Evolutionary conservation across 2,113 vertebrate genomes (phyloP).

Genomic region (Heliornis fulica): DNA sequence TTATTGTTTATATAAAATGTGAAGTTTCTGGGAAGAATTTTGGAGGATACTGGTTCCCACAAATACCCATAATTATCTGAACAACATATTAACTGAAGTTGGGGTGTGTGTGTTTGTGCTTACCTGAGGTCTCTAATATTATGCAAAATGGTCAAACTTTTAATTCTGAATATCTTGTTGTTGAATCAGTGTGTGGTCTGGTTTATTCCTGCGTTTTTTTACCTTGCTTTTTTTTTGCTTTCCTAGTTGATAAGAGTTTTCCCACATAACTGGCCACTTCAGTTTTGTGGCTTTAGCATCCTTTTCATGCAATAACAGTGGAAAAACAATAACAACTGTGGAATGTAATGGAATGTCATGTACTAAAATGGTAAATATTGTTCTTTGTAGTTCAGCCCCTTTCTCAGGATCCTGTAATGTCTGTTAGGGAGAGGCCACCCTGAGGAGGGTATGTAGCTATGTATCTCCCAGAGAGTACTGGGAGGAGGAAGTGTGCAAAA

Average conservation of each 20-base stretch:
- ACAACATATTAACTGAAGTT: neutral
- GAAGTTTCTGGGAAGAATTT: neutral
- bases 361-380: constrained; percentile 44
- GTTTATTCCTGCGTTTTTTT: neutral
- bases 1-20: neutral
- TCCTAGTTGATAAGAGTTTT: constrained; percentile 21
- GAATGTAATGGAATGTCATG: constrained; percentile 36
- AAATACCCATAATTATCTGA: neutral
- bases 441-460: neutral
- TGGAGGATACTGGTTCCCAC: neutral
- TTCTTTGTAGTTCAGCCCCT: constrained; percentile 2
- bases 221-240: neutral
- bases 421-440: neutral
- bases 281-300: constrained; percentile 49
- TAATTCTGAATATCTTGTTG: neutral
- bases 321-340: constrained; percentile 33
- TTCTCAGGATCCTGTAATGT: neutral
- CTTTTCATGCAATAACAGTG: neutral
- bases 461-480: neutral
- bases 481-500: neutral
- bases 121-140: neutral
- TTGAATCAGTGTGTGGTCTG: neutral
- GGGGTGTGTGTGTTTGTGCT: neutral
- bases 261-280: neutral
- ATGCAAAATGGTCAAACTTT: neutral